A percentile compares a stretch with the other conserved stretches of the same genome.
These are phyloP conservation scores for Callaeas wilsoni DNA, from an alignment of 2,113 vertebrate genomes.

Conservation along the genomic window DNA sequence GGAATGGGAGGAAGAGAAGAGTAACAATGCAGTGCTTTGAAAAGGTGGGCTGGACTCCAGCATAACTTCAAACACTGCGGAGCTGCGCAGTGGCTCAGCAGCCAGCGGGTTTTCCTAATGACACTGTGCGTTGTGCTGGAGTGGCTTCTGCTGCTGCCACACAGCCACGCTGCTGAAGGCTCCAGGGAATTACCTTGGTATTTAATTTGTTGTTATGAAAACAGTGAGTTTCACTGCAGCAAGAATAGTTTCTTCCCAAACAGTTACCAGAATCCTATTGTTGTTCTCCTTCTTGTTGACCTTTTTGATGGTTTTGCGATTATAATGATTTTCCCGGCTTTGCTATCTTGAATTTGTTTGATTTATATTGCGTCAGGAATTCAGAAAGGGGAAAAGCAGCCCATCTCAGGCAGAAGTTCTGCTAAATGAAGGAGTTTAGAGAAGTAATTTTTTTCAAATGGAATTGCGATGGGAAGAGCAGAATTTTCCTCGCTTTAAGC, in stretches of 20 bases:
- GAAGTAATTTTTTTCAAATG: not conserved
- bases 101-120: not conserved
- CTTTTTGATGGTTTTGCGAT: conserved; percentile 29
- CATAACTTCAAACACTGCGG: fast-evolving
- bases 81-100: not conserved
- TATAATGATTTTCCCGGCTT: conserved; percentile 49
- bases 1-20: not conserved
- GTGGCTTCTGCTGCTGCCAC: not conserved
- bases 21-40: not conserved
- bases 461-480: not conserved
- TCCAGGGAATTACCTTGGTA: conserved; percentile 42
- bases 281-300: conserved; percentile 55
- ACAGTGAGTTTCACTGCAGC: conserved; percentile 37
- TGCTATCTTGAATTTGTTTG: conserved; percentile 35
- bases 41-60: not conserved
- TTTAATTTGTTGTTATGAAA: conserved; percentile 59
- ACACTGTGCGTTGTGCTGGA: not conserved
- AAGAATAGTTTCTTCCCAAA: conserved; percentile 53
- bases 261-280: conserved; percentile 65
- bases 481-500: not conserved
- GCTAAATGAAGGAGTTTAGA: not conserved
- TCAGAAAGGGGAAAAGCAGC: not conserved
- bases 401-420: not conserved
- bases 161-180: not conserved
- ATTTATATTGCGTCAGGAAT: conserved; percentile 32